Percentiles rank a stretch among this genome's conserved stretches.
Evolutionary conservation across 2,113 vertebrate species (phyloP).

Genomic region (Baryphthengus martii): DNA sequence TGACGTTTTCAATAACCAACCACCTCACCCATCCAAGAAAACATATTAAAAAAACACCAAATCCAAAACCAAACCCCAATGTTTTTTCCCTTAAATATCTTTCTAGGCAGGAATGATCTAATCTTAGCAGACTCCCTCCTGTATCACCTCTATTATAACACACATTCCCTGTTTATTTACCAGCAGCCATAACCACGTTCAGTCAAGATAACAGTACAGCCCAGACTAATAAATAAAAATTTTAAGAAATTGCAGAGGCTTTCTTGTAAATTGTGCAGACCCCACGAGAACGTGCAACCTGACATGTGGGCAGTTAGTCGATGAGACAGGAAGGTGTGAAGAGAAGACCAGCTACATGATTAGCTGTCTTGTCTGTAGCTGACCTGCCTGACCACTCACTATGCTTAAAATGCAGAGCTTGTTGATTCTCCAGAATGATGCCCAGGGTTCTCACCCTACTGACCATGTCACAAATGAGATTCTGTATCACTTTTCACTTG

Average conservation of each 20-base stretch:
- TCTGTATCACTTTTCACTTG: neutral
- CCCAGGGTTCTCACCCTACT: neutral
- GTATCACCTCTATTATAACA: neutral
- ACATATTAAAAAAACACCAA: accelerated
- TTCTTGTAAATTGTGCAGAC: neutral
- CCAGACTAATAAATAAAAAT: neutral
- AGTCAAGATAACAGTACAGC: neutral
- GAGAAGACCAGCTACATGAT: neutral
- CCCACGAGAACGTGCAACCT: neutral
- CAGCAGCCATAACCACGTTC: conserved; percentile 6
- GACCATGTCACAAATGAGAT: neutral
- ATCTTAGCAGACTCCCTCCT: neutral
- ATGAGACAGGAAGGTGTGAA: neutral
- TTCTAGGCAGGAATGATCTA: conserved; percentile 47
- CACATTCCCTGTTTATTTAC: neutral
- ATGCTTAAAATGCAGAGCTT: neutral
- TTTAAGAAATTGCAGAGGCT: neutral
- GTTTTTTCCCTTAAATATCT: conserved; percentile 10
- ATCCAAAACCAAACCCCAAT: neutral
- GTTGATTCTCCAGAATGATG: neutral
- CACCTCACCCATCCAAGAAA: neutral
- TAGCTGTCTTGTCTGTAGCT: neutral
- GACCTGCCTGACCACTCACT: neutral
- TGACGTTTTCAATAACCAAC: neutral
- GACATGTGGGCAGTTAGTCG: neutral